Evolutionary conservation across 2,113 vertebrate genomes (phyloP).

Genomic region (Menidia beryllina): DNA sequence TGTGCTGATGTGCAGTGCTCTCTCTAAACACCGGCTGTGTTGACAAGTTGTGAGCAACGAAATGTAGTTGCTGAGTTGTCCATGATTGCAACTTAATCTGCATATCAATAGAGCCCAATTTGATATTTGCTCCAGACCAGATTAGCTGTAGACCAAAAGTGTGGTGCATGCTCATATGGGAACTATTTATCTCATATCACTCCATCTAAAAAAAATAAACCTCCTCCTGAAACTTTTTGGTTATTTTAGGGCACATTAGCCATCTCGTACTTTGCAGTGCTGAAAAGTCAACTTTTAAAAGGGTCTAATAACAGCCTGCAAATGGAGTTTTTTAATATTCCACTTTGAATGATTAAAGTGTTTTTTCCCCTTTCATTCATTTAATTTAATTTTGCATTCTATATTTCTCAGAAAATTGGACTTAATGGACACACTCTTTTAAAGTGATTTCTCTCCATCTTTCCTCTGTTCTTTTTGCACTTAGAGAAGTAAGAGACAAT

Average conservation of each 20-base stretch:
- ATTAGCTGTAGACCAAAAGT: constrained; percentile 22
- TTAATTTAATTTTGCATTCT: not conserved
- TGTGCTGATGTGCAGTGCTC: constrained; percentile 54
- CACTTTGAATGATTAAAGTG: no score
- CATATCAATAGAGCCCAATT: constrained; percentile 43
- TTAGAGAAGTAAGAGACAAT: not conserved
- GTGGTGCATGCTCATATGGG: not conserved
- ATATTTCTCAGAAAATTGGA: not conserved
- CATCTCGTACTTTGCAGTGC: not conserved
- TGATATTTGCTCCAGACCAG: constrained; percentile 1
- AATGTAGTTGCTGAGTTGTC: constrained; percentile 34
- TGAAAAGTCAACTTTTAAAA: constrained; percentile 36
- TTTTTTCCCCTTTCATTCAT: no score
- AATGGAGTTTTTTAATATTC: not conserved
- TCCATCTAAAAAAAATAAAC: constrained; percentile 8
- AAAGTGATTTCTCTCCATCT: not conserved
- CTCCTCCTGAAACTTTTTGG: constrained; percentile 8
- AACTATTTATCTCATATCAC: not conserved
- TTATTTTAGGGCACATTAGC: constrained; percentile 13
- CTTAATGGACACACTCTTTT: no score
- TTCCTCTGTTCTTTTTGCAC: not conserved
- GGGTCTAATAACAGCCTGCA: constrained; percentile 26
- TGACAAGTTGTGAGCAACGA: constrained; percentile 54
- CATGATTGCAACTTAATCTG: constrained; percentile 24
- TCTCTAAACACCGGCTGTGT: constrained; percentile 55